These are phyloP conservation scores for Hippocampus zosterae DNA, from an alignment of 2,113 vertebrate species.

Conservation along the genomic window DNA sequence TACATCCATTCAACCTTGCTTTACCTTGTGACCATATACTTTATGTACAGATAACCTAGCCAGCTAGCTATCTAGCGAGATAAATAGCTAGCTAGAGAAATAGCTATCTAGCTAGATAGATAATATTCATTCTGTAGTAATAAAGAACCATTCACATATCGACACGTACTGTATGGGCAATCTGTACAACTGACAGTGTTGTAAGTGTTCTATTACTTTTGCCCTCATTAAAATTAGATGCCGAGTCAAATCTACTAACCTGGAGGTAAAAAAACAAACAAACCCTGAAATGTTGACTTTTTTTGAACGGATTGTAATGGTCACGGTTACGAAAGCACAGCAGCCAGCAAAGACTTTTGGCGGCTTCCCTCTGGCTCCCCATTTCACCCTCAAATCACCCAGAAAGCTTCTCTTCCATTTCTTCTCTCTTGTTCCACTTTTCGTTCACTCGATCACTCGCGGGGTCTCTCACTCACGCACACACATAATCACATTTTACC, in stretches of 20 bases:
- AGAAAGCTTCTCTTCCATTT: slow-evolving; percentile 30
- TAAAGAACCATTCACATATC: too few species aligned
- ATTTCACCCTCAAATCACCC: slow-evolving; percentile 38
- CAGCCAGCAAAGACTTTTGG: slow-evolving; percentile 12
- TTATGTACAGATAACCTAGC: too few species aligned
- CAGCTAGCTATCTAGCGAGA: too few species aligned
- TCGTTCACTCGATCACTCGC: too few species aligned
- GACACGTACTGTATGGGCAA: too few species aligned
- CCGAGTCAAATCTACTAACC: too few species aligned
- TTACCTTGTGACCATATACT: neutral
- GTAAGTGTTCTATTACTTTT: too few species aligned
- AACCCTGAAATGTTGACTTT: neutral
- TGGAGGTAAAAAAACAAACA: neutral
- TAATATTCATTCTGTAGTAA: too few species aligned
- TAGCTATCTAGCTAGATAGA: too few species aligned
- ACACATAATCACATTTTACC: slow-evolving; percentile 9
- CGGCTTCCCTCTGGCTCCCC: slow-evolving; percentile 13
- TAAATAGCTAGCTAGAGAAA: too few species aligned
- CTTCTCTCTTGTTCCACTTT: neutral
- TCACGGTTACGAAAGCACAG: slow-evolving; percentile 18
- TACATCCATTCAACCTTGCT: neutral
- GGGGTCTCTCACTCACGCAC: neutral
- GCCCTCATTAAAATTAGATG: too few species aligned
- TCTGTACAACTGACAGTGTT: too few species aligned
- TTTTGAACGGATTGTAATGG: neutral